These are phyloP conservation scores for Sphecodes monilicornis DNA, from an alignment of 2,888 invertebrate genomes.

Conservation along the genomic window DNA sequence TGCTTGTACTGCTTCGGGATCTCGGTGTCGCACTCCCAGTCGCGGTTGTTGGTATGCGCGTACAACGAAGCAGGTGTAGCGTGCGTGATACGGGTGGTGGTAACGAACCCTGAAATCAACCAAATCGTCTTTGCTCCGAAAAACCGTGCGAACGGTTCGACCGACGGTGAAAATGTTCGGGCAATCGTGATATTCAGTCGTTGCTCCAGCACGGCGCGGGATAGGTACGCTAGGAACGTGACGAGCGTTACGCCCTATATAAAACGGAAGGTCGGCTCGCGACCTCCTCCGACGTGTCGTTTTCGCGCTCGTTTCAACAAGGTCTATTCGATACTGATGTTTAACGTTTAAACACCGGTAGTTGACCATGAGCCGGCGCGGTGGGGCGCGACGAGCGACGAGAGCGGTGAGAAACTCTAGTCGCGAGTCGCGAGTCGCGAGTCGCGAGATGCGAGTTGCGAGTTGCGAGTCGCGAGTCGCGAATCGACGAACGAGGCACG, in stretches of 20 bases:
- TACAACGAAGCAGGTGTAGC: constrained; percentile 88
- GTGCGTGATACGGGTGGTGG: constrained; percentile 88
- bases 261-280: constrained; percentile 76
- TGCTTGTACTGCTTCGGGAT: constrained; percentile 78
- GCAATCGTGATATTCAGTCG: neutral
- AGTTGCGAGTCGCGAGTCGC: neutral
- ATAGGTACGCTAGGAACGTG: neutral
- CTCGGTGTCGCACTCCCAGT: constrained; percentile 87
- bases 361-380: constrained; percentile 34
- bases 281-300: constrained; percentile 75
- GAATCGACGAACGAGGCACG: neutral
- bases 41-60: constrained; percentile 86
- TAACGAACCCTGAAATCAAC: constrained; percentile 86
- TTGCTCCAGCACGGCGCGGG: neutral
- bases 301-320: constrained; percentile 71
- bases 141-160: neutral
- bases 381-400: neutral
- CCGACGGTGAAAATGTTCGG: neutral
- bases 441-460: neutral
- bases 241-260: constrained; percentile 65
- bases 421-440: neutral
- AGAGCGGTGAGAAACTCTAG: neutral
- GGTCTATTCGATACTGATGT: constrained; percentile 48
- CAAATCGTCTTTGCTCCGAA: neutral
- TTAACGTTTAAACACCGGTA: constrained; percentile 40